phyloP scores from a whole-genome alignment of 2,888 invertebrate species.

The Junonia oenone region DNA sequence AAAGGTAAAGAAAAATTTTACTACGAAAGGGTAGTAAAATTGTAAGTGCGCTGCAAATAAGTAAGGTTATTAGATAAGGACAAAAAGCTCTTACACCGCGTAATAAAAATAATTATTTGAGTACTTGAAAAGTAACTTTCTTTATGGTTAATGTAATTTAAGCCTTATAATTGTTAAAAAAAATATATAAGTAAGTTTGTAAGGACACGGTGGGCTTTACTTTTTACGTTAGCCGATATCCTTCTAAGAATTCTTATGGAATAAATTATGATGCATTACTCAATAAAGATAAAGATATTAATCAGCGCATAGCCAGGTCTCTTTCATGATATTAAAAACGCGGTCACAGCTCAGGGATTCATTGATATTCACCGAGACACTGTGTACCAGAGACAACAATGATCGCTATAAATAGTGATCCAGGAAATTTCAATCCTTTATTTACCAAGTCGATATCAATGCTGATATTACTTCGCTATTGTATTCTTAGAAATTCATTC shows the following conservation, averaged over 20 bases:
- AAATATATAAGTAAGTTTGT: too few relatives aligned
- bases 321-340: neutral
- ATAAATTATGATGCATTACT: neutral
- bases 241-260: neutral
- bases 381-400: constrained; percentile 1
- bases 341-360: neutral
- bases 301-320: neutral
- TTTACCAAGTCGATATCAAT: constrained; percentile 23
- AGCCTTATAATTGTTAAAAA: too few relatives aligned
- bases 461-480: constrained; percentile 23
- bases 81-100: neutral
- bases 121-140: neutral
- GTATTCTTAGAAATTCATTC: constrained; percentile 28
- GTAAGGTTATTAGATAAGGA: neutral
- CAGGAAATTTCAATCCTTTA: constrained; percentile 23
- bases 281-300: neutral
- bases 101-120: neutral
- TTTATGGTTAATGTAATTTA: too few relatives aligned
- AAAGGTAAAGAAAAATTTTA: neutral
- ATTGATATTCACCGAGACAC: neutral
- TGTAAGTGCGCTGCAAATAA: neutral
- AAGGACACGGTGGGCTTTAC: neutral
- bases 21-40: neutral
- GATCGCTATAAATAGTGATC: constrained; percentile 15
- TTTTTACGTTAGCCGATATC: neutral